Base-by-base conservation (phyloP, 1,140 invertebrate genomes). In the Sinonovacula constricta region DNA sequence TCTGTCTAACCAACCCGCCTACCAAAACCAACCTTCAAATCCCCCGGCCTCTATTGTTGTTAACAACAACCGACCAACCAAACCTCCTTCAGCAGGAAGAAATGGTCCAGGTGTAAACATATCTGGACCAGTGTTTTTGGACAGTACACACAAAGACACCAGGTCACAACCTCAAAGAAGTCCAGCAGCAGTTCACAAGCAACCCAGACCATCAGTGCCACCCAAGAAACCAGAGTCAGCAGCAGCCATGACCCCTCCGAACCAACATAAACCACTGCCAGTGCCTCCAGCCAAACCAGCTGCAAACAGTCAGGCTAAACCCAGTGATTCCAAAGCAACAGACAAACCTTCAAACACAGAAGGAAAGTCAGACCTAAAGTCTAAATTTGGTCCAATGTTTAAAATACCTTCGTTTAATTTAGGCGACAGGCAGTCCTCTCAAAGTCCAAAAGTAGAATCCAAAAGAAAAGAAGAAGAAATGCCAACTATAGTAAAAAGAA, bases 331-430 rank as follows among this genome's bases (percentile, higher is more conserved):
- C n/a, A n/a, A n/a, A n/a, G n/a, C n/a, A n/a, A n/a, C n/a, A n/a
- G n/a, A n/a, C n/a, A n/a, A n/a, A n/a, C n/a, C n/a, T n/a, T n/a
- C n/a, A n/a, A n/a, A n/a, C n/a, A n/a, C n/a, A n/a, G n/a, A n/a
- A n/a, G n/a, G n/a, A n/a, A 33, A 28, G 12, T 30, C 15, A 36
- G 66, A 69, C 12, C n/a, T 28, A 15, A 76, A 76, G 45, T 59
- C 72, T 0, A 76, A 54, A 65, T 76, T 76, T 45, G 62, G 33
- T 15, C 53, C 28, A n/a, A 65, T 76, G 7, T 76, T 76, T 24
- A 76, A 76, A 59, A 76, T 76, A 3, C 72, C 72, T 3, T 65
- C 59, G 45, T 76, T 76, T 45, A 45, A 28, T 49, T 10, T 7
- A 10, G 39, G 7, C 18, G 72, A 76, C 24, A 76, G 67, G 22